Evolutionary conservation across 2,797 vertebrate species (phyloP), one percentile per base, ranked within the genome.

Genomic region (Bradypodion ventrale): DNA sequence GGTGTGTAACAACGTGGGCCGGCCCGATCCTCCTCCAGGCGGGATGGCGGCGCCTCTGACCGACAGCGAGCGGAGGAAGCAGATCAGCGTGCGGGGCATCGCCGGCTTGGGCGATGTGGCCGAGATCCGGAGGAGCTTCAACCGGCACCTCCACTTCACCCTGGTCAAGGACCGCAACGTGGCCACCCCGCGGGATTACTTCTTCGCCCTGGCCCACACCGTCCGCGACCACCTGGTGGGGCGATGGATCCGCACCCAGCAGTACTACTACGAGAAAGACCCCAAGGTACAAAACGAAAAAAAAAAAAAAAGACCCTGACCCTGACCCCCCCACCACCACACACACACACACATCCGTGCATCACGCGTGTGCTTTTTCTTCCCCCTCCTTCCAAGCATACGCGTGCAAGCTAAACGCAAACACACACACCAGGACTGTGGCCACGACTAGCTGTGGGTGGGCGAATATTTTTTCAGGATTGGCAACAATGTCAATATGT

Each of bases 91-190:
- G 37, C 96, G 98, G 0, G 98, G 98, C 2, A 95, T 99, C 59
- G 98, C 98, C 7, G 98, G 98, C 0, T 96, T 98, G 82, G 98
- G 98, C 79, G 98, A 98, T 19, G 97, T 99, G 21, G 40, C 96
- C 0, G 98, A 98, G 44, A 96, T 99, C 27, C 98, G 98, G 88
- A 97, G 95, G 65, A 97, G 96, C 85, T 99, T 98, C 91, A 99
- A 99, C 93, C 95, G 98, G 3, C 98, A 99, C 88, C 96, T 99
- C 1, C 98, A 99, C 83, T 99, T 98, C 95, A 99, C 98, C 0
- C 95, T 99, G 44, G 98, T 98, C 0, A 99, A 99, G 88, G 98
- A 99, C 89, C 96, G 98, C 4, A 99, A 99, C 83, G 98, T 99
- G 87, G 96, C 98, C 82, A 98, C 97, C 27, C 94, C 96, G 0